phyloP scores from a whole-genome alignment of 2,797 vertebrate species.

The Catharus ustulatus region DNA sequence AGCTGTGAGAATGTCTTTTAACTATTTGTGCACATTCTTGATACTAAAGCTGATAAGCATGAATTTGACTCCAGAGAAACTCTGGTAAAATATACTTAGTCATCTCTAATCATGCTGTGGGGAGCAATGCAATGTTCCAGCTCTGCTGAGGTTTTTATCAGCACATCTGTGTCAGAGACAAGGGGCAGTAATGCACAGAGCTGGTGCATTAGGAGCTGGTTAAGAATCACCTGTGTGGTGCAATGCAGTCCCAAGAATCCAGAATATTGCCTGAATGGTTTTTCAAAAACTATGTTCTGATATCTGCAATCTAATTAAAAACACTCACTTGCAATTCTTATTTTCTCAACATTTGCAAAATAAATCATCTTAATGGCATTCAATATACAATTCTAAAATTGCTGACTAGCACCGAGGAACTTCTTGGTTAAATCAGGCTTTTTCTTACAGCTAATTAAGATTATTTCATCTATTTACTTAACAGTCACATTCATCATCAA shows the following conservation, averaged over 20 bases:
- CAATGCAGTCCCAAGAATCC: neutral
- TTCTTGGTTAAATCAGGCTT: neutral
- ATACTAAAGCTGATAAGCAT: neutral
- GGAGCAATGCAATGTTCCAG: neutral
- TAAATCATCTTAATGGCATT: neutral
- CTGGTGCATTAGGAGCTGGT: neutral
- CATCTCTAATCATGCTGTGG: neutral
- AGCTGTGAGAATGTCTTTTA: neutral
- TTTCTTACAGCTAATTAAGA: neutral
- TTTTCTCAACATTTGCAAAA: neutral
- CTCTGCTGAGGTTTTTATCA: slow-evolving; percentile 11
- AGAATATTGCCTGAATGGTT: neutral
- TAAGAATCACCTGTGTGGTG: neutral
- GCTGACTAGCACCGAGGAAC: neutral
- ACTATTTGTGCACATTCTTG: neutral
- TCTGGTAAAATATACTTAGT: neutral
- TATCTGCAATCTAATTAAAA: neutral
- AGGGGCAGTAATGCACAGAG: neutral
- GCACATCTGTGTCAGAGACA: neutral
- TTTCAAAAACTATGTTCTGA: neutral
- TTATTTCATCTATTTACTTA: neutral
- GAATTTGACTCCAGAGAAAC: neutral
- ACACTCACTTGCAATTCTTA: neutral
- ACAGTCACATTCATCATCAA: neutral
- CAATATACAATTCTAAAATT: neutral